Evolutionary conservation across 2,888 invertebrate species (phyloP).

Genomic region (Hirtodrosophila trivittata): DNA sequence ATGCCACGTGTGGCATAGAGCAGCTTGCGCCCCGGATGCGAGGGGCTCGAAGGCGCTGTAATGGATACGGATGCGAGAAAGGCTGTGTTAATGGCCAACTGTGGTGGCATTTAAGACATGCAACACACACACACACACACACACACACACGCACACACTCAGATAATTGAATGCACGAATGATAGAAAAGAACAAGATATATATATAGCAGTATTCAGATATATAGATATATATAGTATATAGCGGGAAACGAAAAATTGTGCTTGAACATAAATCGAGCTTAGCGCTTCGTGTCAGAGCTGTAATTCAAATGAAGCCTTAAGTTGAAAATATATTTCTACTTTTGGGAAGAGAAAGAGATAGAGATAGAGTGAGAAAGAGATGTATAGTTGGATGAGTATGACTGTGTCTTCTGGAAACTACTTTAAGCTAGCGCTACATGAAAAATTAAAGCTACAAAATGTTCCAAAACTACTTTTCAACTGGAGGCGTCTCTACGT

Average conservation of each 20-base stretch:
- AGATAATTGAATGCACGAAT: conserved; percentile 61
- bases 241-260: conserved; percentile 34
- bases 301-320: conserved; percentile 37
- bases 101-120: conserved; percentile 38
- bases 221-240: conserved; percentile 19
- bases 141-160: conserved; percentile 31
- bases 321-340: conserved; percentile 46
- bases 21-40: conserved; percentile 92
- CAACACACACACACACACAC: conserved; percentile 21
- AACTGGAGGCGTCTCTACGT: conserved; percentile 16
- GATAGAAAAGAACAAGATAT: conserved; percentile 51
- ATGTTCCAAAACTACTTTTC: neutral
- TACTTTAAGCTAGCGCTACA: neutral
- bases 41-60: conserved; percentile 95
- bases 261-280: conserved; percentile 22
- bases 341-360: conserved; percentile 9
- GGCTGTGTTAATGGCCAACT: conserved; percentile 57
- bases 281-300: conserved; percentile 2
- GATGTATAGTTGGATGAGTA: too few relatives aligned
- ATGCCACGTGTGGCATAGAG: conserved; percentile 90
- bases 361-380: too few relatives aligned
- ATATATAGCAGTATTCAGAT: conserved; percentile 9
- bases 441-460: conserved; percentile 5
- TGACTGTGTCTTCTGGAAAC: conserved; percentile 20
- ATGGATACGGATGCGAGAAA: conserved; percentile 54